Conservation (phyloP, 2,888 invertebrate genomes). For the Ametastegia equiseti region DNA sequence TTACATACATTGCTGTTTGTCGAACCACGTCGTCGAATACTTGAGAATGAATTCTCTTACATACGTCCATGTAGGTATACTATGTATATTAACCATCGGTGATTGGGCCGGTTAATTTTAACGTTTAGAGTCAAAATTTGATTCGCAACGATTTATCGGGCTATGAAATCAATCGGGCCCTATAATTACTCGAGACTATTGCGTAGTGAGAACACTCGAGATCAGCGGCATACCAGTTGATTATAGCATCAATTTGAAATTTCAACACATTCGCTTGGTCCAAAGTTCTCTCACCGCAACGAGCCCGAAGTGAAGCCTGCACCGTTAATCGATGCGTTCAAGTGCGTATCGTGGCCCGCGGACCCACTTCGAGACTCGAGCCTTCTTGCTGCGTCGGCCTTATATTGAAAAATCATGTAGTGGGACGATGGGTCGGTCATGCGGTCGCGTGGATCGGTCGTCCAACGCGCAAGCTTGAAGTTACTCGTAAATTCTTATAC, state of each 20-base stretch:
- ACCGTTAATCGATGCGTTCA: constrained; percentile 41
- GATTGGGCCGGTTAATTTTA: background rate
- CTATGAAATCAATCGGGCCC: background rate
- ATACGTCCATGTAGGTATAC: background rate
- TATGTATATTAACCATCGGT: background rate
- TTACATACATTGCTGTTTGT: background rate
- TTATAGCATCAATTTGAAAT: constrained; percentile 30
- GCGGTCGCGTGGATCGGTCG: constrained; percentile 39
- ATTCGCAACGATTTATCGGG: background rate
- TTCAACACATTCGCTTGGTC: constrained; percentile 34
- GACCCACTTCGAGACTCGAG: constrained; percentile 22
- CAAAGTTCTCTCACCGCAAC: background rate
- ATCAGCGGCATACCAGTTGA: background rate
- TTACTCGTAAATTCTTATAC: constrained; percentile 13
- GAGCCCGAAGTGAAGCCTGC: constrained; percentile 17
- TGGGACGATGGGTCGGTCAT: constrained; percentile 41
- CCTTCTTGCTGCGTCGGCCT: constrained; percentile 25
- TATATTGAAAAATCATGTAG: constrained; percentile 40
- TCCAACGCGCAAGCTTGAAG: constrained; percentile 10
- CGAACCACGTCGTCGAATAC: background rate
- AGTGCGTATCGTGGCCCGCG: constrained; percentile 36
- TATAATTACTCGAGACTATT: background rate
- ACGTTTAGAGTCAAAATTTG: background rate
- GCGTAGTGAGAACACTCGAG: background rate
- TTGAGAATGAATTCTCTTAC: background rate